Base-by-base conservation (phyloP, 2,888 invertebrate species). In the Acheta domesticus region DNA sequence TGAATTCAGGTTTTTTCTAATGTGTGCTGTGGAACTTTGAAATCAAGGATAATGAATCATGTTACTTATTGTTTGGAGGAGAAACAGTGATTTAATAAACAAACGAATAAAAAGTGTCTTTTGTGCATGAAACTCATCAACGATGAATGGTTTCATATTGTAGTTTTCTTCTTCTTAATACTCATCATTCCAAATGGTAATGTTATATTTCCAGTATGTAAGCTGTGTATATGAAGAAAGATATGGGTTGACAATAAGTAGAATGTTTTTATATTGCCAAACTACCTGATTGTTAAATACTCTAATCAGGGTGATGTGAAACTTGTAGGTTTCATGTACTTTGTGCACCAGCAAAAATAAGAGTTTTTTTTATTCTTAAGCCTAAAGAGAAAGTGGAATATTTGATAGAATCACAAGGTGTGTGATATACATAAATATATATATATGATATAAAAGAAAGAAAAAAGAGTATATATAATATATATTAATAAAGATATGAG, bases 361-460 rank as follows among this genome's bases (percentile, higher is more conserved):
- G 74, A 77, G 74, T 50, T 79, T 79, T 77, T 78, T 80, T 48
- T 79, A 80, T 78, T 79, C 77, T 78, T 79, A 74, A 77, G 79
- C 79, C 80, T 78, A 81, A 79, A 78, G 80, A 78, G 78, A 80
- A 80, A 49, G n/a, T 62, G 49, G 74, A 74, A 77, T 78, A 81
- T 81, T 81, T 79, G 78, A 82, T 81, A 82, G 80, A 81, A 81
- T 81, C 82, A 82, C 80, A 81, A 80, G 80, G 80, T 78, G 81
- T 81, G 81, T 80, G 80, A 81, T 81, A 81, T 62, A 62, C 36
- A 62, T 62, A 79, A 74, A 78, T 79, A 81, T 80, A 80, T 80
- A 80, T 81, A 81, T 80, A 80, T 80, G 78, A 81, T 81, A 80
- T 79, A 80, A 77, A 80, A 77, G 62, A 79, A 80, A 76, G 48